Base-by-base conservation (phyloP, 2,888 invertebrate genomes). In the Megalurothrips usitatus region DNA sequence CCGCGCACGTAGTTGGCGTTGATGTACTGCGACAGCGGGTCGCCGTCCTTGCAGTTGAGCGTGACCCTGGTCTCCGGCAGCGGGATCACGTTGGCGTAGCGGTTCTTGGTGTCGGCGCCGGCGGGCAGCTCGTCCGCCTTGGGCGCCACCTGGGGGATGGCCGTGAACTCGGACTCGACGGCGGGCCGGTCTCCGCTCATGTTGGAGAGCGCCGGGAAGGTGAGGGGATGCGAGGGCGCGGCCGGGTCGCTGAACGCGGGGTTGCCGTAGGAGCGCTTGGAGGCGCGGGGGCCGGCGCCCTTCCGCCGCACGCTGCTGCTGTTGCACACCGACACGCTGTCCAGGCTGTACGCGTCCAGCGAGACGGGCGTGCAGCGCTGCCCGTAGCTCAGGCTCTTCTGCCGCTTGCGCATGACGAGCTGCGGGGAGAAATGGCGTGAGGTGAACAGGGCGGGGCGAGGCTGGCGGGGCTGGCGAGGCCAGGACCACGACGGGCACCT, bases 1-100 rank as follows among this genome's bases (percentile, higher is more conserved):
- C 97, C 97, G 96, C 97, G 87, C 84, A 97, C 93, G 88, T 91
- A 97, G 88, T 96, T 97, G 83, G 97, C 97, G 86, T 97, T 98
- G 84, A 97, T 97, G 86, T 97, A 98, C 87, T 96, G 95, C 80
- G 94, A 92, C 83, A 92, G 92, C 0, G 93, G 92, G 85, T 94
- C 94, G 26, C 80, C 48, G 17, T 17, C 48, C n/a, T 93, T 92
- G 82, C 92, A 89, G 83, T 91, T 90, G 63, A 97, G 89, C 52
- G 92, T 91, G 1, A 97, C 97, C 85, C 97, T 90, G 49, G 96
- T 96, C 87, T 96, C 96, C 49, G 96, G 96, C 84, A 96, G 91
- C 81, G 97, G 97, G 84, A 97, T 93, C n/a, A 97, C 96, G 87
- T 98, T 97, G 82, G 97, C 96, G 88, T 96, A 98, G 88, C 94